These are phyloP conservation scores for Labeo catla DNA, from an alignment of 2,113 vertebrate genomes.

Conservation along the genomic window DNA sequence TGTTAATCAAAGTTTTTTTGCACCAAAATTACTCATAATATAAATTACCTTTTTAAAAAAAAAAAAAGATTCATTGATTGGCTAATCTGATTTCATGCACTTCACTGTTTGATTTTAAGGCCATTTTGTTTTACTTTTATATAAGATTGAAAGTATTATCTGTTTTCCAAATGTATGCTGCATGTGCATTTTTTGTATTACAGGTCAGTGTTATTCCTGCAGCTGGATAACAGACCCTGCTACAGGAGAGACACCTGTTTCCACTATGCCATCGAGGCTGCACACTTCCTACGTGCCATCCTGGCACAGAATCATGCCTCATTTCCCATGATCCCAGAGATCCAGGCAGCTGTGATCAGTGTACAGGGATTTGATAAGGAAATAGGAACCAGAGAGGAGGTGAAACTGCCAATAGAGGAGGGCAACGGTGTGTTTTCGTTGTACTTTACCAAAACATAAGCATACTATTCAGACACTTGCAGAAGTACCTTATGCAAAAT, in stretches of 20 bases:
- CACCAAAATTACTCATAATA: neutral
- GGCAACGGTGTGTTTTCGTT: slow-evolving; percentile 61
- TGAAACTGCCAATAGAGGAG: slow-evolving; percentile 59
- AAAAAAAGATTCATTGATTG: neutral
- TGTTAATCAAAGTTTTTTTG: neutral
- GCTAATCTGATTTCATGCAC: neutral
- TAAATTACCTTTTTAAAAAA: neutral
- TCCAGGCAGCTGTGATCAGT: slow-evolving; percentile 67
- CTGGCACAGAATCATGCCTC: slow-evolving; percentile 60
- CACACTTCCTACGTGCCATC: slow-evolving; percentile 77
- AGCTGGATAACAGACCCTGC: slow-evolving; percentile 81
- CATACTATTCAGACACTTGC: neutral
- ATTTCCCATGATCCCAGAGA: slow-evolving; percentile 60
- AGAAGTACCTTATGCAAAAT: too few species aligned
- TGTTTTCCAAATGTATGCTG: neutral
- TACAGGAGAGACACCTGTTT: slow-evolving; percentile 64
- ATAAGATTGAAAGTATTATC: neutral
- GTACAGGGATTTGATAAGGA: slow-evolving; percentile 78
- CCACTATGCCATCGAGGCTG: slow-evolving; percentile 73
- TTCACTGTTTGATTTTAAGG: neutral
- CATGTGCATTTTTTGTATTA: slow-evolving; percentile 24
- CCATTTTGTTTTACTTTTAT: neutral
- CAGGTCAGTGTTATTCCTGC: slow-evolving; percentile 85
- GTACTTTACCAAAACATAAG: slow-evolving; percentile 1
- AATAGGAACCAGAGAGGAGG: slow-evolving; percentile 49